Evolutionary conservation across 2,888 invertebrate species (phyloP), one percentile per base, ranked within the genome.

Genomic region (Thera britannica): DNA sequence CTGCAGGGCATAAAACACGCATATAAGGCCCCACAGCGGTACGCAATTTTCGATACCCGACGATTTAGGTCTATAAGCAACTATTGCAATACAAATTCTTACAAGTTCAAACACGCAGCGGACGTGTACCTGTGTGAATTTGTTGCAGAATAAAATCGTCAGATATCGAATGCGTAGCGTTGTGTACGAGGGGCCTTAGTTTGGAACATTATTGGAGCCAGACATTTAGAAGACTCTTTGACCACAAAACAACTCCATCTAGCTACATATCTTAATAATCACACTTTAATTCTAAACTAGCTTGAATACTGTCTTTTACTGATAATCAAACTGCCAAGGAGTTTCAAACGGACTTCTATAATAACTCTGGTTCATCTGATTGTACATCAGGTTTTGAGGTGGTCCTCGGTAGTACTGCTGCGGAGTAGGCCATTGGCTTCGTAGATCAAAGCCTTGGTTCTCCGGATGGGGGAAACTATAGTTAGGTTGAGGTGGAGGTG

Each of bases 261-360:
- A 34, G 34, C 52, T 34, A 2, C 7, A 34, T 51, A 52, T 34
- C 23, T 52, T 52, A 11, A 48, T 55, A 59, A 54, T 65, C 63
- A 63, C 60, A 68, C 48, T 58, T 55, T 52, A 56, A 38, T 46
- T 11, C 54, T 58, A 58, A 64, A 1, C 51, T 67, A 68, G 4
- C 2, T 36, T 62, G 46, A 79, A 81, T 79, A 81, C 79, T 79
- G 80, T 60, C 78, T 7, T 8, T 63, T 80, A 88, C 86, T 91
- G 89, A 62, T 87, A 88, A 23, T 82, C 81, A 60, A 86, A 88
- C 3, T 77, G 75, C 91, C 92, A 92, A 0, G 91, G 90, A 1
- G 90, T 78, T 72, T 89, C 88, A 72, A 90, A 91, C 0, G 88
- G 89, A 83, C 87, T 90, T 78, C 89, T 83, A 55, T 87, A 90